A percentile compares a stretch with the other conserved stretches of the same genome.
These are phyloP conservation scores for Pangasius krempfi DNA, from an alignment of 2,797 vertebrate species.

Conservation along the genomic window DNA sequence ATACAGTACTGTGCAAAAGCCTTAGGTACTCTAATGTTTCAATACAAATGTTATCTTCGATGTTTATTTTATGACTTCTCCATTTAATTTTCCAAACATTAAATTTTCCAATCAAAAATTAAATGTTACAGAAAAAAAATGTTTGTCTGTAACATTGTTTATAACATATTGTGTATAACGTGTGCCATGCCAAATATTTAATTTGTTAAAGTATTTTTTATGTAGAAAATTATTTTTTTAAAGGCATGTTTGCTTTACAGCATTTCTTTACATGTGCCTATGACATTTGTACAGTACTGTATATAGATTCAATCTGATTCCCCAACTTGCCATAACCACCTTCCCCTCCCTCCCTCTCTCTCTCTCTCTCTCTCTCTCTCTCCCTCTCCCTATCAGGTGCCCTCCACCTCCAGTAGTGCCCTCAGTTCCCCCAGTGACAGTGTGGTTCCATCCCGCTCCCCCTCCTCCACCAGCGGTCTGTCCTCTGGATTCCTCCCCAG, in stretches of 20 bases:
- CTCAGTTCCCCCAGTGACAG: slow-evolving; percentile 83
- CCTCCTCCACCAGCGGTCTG: slow-evolving; percentile 82
- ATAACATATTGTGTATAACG: too few relatives aligned
- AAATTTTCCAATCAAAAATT: too few relatives aligned
- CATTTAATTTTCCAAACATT: too few relatives aligned
- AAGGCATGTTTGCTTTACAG: too few relatives aligned
- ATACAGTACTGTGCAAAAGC: neutral
- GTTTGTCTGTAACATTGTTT: too few relatives aligned
- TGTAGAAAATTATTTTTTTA: too few relatives aligned
- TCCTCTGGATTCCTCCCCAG: slow-evolving; percentile 88
- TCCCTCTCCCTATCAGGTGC: slow-evolving; percentile 63
- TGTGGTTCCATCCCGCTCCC: slow-evolving; percentile 76
- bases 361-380: neutral
- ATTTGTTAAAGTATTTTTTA: too few relatives aligned
- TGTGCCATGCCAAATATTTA: too few relatives aligned
- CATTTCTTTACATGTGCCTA: neutral
- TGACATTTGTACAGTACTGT: neutral
- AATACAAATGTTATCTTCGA: neutral
- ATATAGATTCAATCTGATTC: neutral
- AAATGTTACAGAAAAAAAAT: too few relatives aligned
- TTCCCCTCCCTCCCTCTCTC: neutral
- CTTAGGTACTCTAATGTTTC: neutral
- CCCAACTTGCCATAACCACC: neutral
- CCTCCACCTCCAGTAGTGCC: slow-evolving; percentile 83
- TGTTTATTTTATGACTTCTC: too few relatives aligned